A percentile compares a stretch with the other conserved stretches of the same genome.
Conservation (phyloP, 2,888 invertebrate genomes). For the Idaea aversata region DNA sequence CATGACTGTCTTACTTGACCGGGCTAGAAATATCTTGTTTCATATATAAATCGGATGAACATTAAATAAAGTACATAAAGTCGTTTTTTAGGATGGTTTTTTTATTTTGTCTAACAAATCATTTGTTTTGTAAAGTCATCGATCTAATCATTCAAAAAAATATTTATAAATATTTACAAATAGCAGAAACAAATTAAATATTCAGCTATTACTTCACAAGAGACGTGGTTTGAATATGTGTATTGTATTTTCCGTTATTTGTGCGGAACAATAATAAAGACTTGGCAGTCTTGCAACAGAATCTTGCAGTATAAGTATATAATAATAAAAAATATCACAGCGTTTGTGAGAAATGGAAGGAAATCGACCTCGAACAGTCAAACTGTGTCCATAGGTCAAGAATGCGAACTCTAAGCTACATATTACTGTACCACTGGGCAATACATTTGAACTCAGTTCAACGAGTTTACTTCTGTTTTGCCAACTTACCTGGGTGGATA, state of each 20-base stretch:
- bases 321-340: conserved; percentile 22
- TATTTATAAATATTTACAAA: neutral
- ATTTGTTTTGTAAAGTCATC: neutral
- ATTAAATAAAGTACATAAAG: no score
- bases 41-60: no score
- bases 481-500: neutral
- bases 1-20: no score
- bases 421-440: neutral
- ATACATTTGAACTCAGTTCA: neutral
- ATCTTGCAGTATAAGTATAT: conserved; percentile 20
- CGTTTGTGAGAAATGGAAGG: conserved; percentile 33
- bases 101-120: no score
- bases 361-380: conserved; percentile 34
- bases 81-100: no score
- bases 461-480: neutral
- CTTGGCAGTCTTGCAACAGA: conserved; percentile 18
- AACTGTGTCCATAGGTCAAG: conserved; percentile 35
- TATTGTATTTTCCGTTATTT: conserved; percentile 11
- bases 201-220: neutral
- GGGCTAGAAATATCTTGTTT: no score
- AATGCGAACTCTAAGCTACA: conserved; percentile 14
- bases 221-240: neutral
- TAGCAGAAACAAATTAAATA: neutral
- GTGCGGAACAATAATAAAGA: conserved; percentile 21
- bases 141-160: neutral